Base-by-base conservation (phyloP, 2,888 invertebrate genomes). In the Lycophotia porphyrea region DNA sequence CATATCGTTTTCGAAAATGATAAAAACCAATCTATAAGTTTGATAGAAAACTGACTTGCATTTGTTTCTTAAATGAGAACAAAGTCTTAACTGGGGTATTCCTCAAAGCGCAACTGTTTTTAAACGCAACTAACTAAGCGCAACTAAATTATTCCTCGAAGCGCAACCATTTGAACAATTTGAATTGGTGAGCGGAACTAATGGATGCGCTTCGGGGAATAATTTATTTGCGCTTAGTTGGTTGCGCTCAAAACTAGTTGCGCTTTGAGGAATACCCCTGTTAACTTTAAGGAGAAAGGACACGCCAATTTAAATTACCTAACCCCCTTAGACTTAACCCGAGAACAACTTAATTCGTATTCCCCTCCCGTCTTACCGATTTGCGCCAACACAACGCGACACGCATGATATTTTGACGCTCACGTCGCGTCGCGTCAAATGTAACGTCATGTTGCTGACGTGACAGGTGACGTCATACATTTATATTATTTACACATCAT, bases 391-490 rank as follows among this genome's bases (percentile, higher is more conserved):
- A 36, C 36, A 21, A 64, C 49, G 44, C 44, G 66, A 1, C 66
- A 49, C 34, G 65, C 71, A 34, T 80, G 67, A 78, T 68, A 79
- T 21, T 67, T 65, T 71, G 78, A 71, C 58, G 70, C 34, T 58
- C 66, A 47, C 44, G 74, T 74, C 80, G 47, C 69, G 65, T 84
- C 76, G 27, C 74, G 60, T 83, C 85, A 84, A 68, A 81, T 71
- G 15, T 73, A 39, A 67, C 77, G 65, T 71, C 61, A 74, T 31
- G 18, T 66, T n/a, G 11, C 11, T 71, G 77, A 83, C 65, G 71
- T 36, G 83, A 52, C 69, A 49, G 47, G 42, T 49, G 42, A 65
- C 71, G 67, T 84, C 63, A 71, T 60, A 75, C 27, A 75, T 81
- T 83, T 83, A 64, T 42, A 70, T 60, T 74, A 84, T 79, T 83